Evolutionary conservation across 1,140 invertebrate species (phyloP), one percentile per base, ranked within the genome.

Genomic region (Macrobrachium rosenbergii): DNA sequence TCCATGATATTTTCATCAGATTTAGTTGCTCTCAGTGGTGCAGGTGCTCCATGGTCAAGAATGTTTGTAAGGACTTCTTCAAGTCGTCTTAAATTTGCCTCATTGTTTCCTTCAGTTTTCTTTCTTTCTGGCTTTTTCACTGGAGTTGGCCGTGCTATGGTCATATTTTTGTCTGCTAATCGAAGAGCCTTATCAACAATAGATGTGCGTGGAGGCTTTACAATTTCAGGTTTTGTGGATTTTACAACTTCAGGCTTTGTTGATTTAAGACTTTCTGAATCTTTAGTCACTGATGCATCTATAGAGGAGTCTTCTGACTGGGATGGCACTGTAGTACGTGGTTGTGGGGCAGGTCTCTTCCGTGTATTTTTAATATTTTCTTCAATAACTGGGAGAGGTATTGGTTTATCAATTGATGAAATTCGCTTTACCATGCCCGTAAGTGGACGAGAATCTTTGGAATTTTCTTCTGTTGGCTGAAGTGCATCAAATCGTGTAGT

Each of bases 1-100:
- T 88, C 86, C 81, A 72, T 79, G 21, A 88, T 69, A 28, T 88
- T 88, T 59, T 88, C 86, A 58, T 88, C 86, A 14, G 86, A 88
- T 59, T 78, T 82, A n/a, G 86, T 88, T 37, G 81, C 81, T 58
- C 86, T 69, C 6, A 88, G 80, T 16, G 81, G 62, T 8, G 73
- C 62, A 7, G 62, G 21, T 17, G 72, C 62, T 43, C 85, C 79
- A n/a, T 78, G 80, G 43, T 88, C 86, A 14, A 88, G 86, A 67
- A 88, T 88, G 28, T 82, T 78, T 5, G 86, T 88, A 10, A 88
- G 64, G 7, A 83, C 86, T 52, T 88, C 80, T 52, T 88, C 86
- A 58, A 88, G 73, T 16, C 59, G 63, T 28, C 69, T 14, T 60
- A 82, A 43, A 12, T 80, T 81, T n/a, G 67, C 85, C 58, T 59